phyloP scores from a whole-genome alignment of 2,888 invertebrate genomes.

The Plagiodera versicolora region DNA sequence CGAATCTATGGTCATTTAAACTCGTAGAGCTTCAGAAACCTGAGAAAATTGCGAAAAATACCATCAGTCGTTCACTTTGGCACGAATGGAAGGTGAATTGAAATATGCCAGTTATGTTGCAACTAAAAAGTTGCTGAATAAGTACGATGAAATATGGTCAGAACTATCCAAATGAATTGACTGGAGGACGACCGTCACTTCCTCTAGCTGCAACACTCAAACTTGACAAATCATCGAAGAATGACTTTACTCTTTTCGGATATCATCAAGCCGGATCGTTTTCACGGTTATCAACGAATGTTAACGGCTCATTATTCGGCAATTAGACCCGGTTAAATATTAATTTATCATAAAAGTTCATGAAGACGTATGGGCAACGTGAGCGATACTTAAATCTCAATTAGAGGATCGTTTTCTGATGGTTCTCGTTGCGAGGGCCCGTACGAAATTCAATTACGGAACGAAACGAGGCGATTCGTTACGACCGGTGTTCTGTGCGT shows the following conservation, averaged over 20 bases:
- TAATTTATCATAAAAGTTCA: slow-evolving; percentile 40
- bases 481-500: background rate
- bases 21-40: too few relatives aligned
- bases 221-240: slow-evolving; percentile 38
- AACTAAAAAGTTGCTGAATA: too few relatives aligned
- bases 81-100: too few relatives aligned
- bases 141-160: too few relatives aligned
- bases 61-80: too few relatives aligned
- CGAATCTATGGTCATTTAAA: too few relatives aligned
- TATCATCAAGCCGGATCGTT: slow-evolving; percentile 24
- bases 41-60: too few relatives aligned
- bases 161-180: too few relatives aligned
- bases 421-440: background rate
- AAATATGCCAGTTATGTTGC: too few relatives aligned
- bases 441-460: background rate
- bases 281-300: slow-evolving; percentile 30
- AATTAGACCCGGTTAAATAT: slow-evolving; percentile 44
- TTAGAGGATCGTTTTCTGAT: slow-evolving; percentile 18
- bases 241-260: slow-evolving; percentile 37
- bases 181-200: too few relatives aligned
- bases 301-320: slow-evolving; percentile 39
- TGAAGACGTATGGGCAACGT: slow-evolving; percentile 27
- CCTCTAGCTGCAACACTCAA: background rate
- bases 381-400: slow-evolving; percentile 37
- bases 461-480: background rate